phyloP scores from a whole-genome alignment of 1,140 invertebrate genomes.

The Drosophila suzukii region DNA sequence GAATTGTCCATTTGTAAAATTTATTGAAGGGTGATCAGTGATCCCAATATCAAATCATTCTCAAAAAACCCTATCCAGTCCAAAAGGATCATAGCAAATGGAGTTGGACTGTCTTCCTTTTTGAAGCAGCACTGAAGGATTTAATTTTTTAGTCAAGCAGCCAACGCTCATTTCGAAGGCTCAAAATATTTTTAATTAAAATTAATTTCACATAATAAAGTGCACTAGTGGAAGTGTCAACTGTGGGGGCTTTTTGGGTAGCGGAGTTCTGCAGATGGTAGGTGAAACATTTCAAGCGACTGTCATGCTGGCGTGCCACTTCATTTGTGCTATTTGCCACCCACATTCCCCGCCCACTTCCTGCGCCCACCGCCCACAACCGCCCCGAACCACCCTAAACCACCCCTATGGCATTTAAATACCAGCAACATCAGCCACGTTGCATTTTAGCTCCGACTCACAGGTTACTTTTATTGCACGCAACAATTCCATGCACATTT shows the following conservation, averaged over 20 bases:
- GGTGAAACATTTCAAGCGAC: constrained; percentile 40
- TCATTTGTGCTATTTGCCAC: constrained; percentile 50
- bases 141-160: background rate
- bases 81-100: too few relatives aligned
- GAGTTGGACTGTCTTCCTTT: too few relatives aligned
- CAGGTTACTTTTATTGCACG: constrained; percentile 46
- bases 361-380: background rate
- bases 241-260: background rate
- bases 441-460: constrained; percentile 30
- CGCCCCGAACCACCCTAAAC: background rate
- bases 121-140: too few relatives aligned
- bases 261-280: constrained; percentile 1
- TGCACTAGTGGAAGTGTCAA: constrained; percentile 14
- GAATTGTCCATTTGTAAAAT: too few relatives aligned
- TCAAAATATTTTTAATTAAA: constrained; percentile 60
- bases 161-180: background rate
- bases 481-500: constrained; percentile 37
- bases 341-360: background rate
- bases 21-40: too few relatives aligned
- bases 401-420: constrained; percentile 29
- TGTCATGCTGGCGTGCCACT: constrained; percentile 59
- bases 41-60: too few relatives aligned
- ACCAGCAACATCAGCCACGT: constrained; percentile 23
- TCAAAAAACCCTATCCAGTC: too few relatives aligned
- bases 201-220: constrained; percentile 56